Conservation (phyloP, 2,888 invertebrate species). For the Tenthredo livida region DNA sequence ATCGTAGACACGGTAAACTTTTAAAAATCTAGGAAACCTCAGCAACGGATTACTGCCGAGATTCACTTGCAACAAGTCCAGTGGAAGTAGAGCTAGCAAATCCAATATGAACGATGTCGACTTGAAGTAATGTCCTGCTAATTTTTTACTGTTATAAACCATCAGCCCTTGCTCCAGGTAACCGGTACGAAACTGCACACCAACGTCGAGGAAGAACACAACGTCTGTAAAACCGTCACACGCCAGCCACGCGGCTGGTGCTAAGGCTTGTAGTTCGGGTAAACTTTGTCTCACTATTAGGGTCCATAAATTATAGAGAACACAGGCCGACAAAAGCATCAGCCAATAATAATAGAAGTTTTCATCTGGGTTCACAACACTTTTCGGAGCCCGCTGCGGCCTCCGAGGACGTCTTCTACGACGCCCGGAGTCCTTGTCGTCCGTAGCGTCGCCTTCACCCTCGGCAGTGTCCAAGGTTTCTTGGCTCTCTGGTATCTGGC, state of each 20-base stretch:
- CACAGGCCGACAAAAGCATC: slow-evolving; percentile 92
- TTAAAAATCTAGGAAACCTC: slow-evolving; percentile 92
- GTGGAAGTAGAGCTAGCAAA: slow-evolving; percentile 89
- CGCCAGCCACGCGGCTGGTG: slow-evolving; percentile 88
- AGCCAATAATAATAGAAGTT: slow-evolving; percentile 98
- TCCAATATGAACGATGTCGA: slow-evolving; percentile 93
- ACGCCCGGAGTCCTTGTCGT: slow-evolving; percentile 80
- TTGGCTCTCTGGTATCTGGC: slow-evolving; percentile 93
- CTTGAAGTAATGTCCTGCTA: slow-evolving; percentile 92
- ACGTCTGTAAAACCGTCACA: slow-evolving; percentile 93
- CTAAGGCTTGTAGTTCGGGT: slow-evolving; percentile 90
- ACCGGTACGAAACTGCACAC: slow-evolving; percentile 95
- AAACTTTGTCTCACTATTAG: slow-evolving; percentile 96
- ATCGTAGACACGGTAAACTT: slow-evolving; percentile 94
- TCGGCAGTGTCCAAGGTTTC: slow-evolving; percentile 89
- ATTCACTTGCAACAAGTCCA: slow-evolving; percentile 92
- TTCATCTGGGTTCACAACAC: slow-evolving; percentile 96
- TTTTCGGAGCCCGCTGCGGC: slow-evolving; percentile 86
- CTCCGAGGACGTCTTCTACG: slow-evolving; percentile 83
- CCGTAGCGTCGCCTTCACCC: slow-evolving; percentile 81
- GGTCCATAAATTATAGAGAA: slow-evolving; percentile 97
- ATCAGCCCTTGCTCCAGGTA: slow-evolving; percentile 97
- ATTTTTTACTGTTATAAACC: slow-evolving; percentile 94
- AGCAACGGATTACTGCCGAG: slow-evolving; percentile 92
- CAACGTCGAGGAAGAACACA: slow-evolving; percentile 92